phyloP scores from a whole-genome alignment of 1,140 invertebrate genomes.

The Papilio polytes region DNA sequence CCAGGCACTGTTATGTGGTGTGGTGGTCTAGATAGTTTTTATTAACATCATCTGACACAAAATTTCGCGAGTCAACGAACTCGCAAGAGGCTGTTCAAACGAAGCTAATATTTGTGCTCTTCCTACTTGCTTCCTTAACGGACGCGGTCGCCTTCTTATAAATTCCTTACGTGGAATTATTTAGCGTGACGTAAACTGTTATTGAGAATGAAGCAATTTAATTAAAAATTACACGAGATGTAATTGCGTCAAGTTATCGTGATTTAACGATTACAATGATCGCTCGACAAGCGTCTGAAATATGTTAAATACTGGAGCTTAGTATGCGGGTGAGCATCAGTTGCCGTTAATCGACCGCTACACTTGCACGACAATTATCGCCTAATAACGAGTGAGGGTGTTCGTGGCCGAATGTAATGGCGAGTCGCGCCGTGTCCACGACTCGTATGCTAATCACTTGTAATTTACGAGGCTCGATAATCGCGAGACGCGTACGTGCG shows the following conservation, averaged over 20 bases:
- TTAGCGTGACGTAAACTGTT: background rate
- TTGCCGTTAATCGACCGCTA: slow-evolving; percentile 79
- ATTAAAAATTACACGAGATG: slow-evolving; percentile 29
- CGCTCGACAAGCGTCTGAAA: slow-evolving; percentile 32
- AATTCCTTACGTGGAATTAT: slow-evolving; percentile 33
- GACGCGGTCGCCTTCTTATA: slow-evolving; percentile 64
- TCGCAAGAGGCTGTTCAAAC: slow-evolving; percentile 63
- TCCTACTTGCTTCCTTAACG: slow-evolving; percentile 70
- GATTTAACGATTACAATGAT: slow-evolving; percentile 40
- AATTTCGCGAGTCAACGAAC: slow-evolving; percentile 77
- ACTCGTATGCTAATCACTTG: slow-evolving; percentile 78
- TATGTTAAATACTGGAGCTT: slow-evolving; percentile 47
- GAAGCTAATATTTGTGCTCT: slow-evolving; percentile 79
- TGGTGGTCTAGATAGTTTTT: slow-evolving; percentile 67
- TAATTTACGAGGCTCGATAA: slow-evolving; percentile 81
- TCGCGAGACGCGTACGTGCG: slow-evolving; percentile 78
- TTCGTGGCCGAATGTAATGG: slow-evolving; percentile 76
- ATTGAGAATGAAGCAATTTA: slow-evolving; percentile 13
- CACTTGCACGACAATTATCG: slow-evolving; percentile 75
- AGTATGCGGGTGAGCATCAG: slow-evolving; percentile 55
- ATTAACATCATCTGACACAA: slow-evolving; percentile 64
- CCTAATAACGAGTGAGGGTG: slow-evolving; percentile 72
- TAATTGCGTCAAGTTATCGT: slow-evolving; percentile 19
- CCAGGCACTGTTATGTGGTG: slow-evolving; percentile 65
- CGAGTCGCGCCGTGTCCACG: slow-evolving; percentile 72